Conservation (phyloP, 2,113 vertebrate species). For the Ifrita kowaldi region DNA sequence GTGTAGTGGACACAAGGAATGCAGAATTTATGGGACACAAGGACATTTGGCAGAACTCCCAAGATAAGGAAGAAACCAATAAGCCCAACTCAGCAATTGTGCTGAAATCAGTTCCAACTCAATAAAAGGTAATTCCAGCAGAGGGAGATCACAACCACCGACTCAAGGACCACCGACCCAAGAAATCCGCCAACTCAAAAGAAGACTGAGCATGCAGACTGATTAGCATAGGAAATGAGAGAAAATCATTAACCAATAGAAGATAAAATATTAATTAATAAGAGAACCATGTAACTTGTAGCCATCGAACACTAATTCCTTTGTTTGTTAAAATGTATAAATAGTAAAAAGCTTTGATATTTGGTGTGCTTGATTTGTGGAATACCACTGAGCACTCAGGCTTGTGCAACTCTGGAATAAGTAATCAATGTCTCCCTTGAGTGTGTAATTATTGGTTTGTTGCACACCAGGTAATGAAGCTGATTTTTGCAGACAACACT, state of each 20-base stretch:
- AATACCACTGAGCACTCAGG: neutral
- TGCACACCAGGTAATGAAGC: neutral
- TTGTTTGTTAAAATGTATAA: neutral
- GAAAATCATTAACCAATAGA: neutral
- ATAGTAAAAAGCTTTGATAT: neutral
- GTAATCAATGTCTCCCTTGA: neutral
- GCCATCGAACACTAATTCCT: neutral
- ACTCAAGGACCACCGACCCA: neutral
- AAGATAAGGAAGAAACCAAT: neutral
- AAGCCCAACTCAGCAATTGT: neutral
- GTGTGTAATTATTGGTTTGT: neutral
- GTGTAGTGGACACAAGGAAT: neutral
- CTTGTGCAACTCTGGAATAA: neutral
- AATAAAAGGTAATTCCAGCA: neutral
- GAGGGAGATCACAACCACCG: neutral
- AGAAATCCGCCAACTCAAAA: neutral
- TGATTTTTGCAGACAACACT: neutral
- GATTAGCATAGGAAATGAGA: neutral
- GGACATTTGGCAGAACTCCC: neutral
- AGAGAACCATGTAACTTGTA: neutral
- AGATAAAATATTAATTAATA: neutral
- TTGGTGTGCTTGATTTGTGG: neutral
- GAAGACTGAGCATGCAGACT: neutral
- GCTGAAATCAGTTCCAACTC: neutral
- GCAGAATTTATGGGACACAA: neutral